Evolutionary conservation across 2,797 vertebrate species (phyloP).

Genomic region (Otus scops): DNA sequence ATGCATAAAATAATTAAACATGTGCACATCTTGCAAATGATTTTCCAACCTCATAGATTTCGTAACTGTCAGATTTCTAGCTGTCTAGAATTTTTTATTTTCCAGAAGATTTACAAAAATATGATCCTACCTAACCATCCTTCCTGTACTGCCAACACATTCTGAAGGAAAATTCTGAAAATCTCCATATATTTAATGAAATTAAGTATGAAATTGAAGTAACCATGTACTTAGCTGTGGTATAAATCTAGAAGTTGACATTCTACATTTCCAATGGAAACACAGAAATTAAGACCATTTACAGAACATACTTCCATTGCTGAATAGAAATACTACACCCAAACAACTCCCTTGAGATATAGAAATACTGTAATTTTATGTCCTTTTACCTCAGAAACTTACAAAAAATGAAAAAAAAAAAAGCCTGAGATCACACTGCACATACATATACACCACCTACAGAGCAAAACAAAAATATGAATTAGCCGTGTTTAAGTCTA

Average conservation of each 20-base stretch:
- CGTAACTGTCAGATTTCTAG: neutral
- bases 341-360: neutral
- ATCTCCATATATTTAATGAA: neutral
- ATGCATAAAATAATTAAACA: neutral
- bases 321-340: neutral
- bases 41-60: neutral
- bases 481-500: neutral
- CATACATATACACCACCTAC: neutral
- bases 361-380: neutral
- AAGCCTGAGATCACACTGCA: neutral
- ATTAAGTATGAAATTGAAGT: neutral
- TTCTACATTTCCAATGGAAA: neutral
- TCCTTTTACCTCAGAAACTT: neutral
- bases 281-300: neutral
- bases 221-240: neutral
- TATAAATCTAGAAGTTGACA: neutral
- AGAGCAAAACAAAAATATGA: neutral
- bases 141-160: neutral
- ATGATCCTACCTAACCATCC: neutral
- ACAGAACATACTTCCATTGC: neutral
- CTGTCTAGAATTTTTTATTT: neutral
- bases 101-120: neutral
- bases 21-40: neutral
- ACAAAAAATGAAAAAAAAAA: neutral
- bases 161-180: neutral